Base-by-base conservation (phyloP, 1,140 invertebrate genomes). In the Bombus superbus region DNA sequence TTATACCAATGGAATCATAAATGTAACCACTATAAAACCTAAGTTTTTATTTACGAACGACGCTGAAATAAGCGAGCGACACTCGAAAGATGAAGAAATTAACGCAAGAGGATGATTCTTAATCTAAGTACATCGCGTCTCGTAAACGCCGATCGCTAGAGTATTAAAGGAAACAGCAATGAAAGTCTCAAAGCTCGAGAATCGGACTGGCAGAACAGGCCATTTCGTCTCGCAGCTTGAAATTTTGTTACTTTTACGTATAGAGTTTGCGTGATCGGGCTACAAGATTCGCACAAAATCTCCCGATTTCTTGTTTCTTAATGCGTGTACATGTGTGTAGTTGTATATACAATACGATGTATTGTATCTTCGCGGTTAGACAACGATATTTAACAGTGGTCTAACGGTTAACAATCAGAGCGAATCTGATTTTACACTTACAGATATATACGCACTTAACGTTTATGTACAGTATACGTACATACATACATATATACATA, bases 91-190 rank as follows among this genome's bases (percentile, higher is more conserved):
- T 6, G 44, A 18, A 57, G 73, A 53, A 38, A 22, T 83, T 22
- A 35, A 66, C 53, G 66, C 42, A 38, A 44, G 22, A 71, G n/a
- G 40, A 32, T 68, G 47, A 53, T 68, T 69, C 64, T 79, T 71
- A 79, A 79, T 79, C 82, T 83, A 83, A 83, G 83, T 79, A 84
- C 83, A 59, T 78, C 18, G 80, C 38, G 42, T 81, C 32, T 62
- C 28, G 35, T 76, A 15, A 38, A 28, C 62, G 42, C 59, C n/a
- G 72, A 76, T 25, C 44, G 47, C 75, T 25, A 42, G 82, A 69
- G 74, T 78, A 71, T 78, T 78, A 15, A n/a, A 71, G 18, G 68
- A 32, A 57, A 38, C 25, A 13, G n/a, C 40, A 64, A 35, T 25
- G 35, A 59, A 81, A 59, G 6, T n/a, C 42, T 53, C 18, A 53